Base-by-base conservation (phyloP, 2,113 vertebrate species). In the Glaucomys volans region DNA sequence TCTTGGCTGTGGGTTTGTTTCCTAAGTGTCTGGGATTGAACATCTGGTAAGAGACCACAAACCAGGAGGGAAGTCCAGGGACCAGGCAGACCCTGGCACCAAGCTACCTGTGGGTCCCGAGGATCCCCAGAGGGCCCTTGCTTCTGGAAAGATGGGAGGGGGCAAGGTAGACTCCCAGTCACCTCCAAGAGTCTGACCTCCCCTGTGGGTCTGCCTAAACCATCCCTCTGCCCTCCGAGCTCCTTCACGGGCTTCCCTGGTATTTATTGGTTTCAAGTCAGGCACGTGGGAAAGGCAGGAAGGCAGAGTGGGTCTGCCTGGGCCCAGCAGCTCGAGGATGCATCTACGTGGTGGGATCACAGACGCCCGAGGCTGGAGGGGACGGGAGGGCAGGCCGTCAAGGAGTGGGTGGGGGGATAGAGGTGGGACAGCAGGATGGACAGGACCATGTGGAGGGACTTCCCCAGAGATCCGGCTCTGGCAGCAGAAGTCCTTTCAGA, bases 301-400 rank as follows among this genome's bases (percentile, higher is more conserved):
- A 76, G 12, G 10, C 4, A 35, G 35, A 44, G 22, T 22, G 0
- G 7, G 28, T 40, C 8, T 28, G 10, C n/a, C 66, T 35, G 14
- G 30, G 26, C 3, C 62, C 50, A 24, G 1, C 0, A 8, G 59
- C 32, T 9, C 22, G 1, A 13, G 83, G 28, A 52, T 44, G 52
- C 47, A 37, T 24, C 17, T 83, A 40, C 79, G 42, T 64, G n/a
- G 18, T 50, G 67, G 50, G 42, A 54, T 89, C 74, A n/a, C 5
- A 76, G 80, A 32, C 5, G 4, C 10, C 20, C 11, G 28, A 47
- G n/a, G 5, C 4, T 72, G 9, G 32, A 90, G 37, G 47, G 26
- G 40, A 35, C 10, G 0, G 3, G 4, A 35, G n/a, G 67, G 22
- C 11, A 75, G 26, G n/a, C 12, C 5, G 8, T 5, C 26, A 37